Evolutionary conservation across 2,113 vertebrate genomes (phyloP).

Genomic region (Otus sunia): DNA sequence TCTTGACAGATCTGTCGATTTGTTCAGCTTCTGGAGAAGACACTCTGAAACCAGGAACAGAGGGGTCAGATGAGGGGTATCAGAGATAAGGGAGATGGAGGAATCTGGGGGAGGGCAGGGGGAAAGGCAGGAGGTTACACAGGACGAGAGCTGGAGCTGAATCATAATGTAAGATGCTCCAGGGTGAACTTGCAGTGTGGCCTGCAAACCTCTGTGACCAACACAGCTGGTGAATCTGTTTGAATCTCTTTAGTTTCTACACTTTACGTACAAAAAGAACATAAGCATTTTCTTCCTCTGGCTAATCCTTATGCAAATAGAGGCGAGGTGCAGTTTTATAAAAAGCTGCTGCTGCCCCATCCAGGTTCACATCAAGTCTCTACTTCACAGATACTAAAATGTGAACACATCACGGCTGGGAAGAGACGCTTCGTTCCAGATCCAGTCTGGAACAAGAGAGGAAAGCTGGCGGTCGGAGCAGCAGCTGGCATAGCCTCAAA

Average conservation of each 20-base stretch:
- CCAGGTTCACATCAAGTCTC: not conserved
- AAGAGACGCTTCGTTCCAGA: not conserved
- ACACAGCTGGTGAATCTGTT: not conserved
- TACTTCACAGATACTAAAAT: not conserved
- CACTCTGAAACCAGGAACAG: not conserved
- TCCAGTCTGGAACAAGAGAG: not conserved
- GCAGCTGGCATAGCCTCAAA: not conserved
- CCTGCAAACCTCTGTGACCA: not conserved
- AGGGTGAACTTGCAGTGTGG: not conserved
- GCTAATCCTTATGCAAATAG: not conserved
- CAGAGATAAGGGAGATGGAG: constrained; percentile 10
- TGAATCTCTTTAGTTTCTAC: not conserved
- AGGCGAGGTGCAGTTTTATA: not conserved
- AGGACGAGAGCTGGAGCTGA: not conserved
- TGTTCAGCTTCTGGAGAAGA: constrained; percentile 31
- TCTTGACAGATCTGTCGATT: not conserved
- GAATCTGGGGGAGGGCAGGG: not conserved
- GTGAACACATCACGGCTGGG: not conserved
- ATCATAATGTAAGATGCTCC: not conserved
- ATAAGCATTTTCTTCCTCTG: not conserved
- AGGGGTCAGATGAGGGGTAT: constrained; percentile 26
- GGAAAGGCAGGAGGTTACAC: not conserved
- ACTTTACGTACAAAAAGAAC: not conserved
- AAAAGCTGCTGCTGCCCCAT: not conserved
- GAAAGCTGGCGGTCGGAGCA: not conserved